Evolutionary conservation across 2,888 invertebrate species (phyloP).

Genomic region (Ganaspis brasiliensis): DNA sequence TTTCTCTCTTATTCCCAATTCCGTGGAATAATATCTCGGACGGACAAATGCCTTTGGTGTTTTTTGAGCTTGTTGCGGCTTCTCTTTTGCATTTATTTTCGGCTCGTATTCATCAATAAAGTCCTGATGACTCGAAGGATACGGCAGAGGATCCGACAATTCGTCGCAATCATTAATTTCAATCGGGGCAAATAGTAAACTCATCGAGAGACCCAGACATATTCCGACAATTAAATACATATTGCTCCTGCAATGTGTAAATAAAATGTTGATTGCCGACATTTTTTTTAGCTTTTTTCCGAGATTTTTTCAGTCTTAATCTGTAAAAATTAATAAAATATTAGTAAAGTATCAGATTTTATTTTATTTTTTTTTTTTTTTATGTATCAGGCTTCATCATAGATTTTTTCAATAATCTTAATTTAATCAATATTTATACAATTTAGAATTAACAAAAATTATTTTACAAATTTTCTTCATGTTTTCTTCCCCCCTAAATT

Average conservation of each 20-base stretch:
- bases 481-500: too few species aligned
- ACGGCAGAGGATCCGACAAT: constrained; percentile 56
- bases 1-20: constrained; percentile 95
- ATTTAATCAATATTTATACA: too few species aligned
- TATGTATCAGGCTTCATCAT: too few species aligned
- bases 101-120: constrained; percentile 80
- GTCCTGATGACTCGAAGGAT: constrained; percentile 62
- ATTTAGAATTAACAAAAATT: too few species aligned
- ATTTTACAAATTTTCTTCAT: too few species aligned
- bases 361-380: too few species aligned
- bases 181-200: constrained; percentile 82
- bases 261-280: constrained; percentile 71
- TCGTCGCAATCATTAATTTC: constrained; percentile 78
- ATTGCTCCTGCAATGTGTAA: constrained; percentile 80
- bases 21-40: constrained; percentile 96
- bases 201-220: constrained; percentile 83
- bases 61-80: constrained; percentile 80
- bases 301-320: constrained; percentile 1
- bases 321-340: neutral
- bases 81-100: constrained; percentile 80
- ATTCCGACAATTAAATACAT: constrained; percentile 84
- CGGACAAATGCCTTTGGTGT: constrained; percentile 86
- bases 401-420: too few species aligned
- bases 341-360: too few species aligned
- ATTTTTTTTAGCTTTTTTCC: constrained; percentile 55